These are phyloP conservation scores for Colistium nudipinnis DNA, from an alignment of 2,113 vertebrate species.

Conservation along the genomic window DNA sequence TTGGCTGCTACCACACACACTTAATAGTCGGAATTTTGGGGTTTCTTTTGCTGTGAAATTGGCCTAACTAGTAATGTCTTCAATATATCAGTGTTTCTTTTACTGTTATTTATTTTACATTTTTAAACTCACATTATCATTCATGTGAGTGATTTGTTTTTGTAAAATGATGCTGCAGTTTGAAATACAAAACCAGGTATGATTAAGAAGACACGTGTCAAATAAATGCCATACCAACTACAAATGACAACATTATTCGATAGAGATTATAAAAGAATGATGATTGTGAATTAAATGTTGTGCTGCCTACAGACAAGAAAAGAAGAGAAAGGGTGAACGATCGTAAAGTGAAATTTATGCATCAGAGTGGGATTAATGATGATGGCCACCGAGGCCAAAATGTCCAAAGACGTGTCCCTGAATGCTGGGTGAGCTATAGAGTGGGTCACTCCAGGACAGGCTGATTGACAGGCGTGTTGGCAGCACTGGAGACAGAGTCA, in stretches of 20 bases:
- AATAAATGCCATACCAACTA: too few relatives aligned
- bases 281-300: background rate
- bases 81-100: too few relatives aligned
- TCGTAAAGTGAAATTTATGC: background rate
- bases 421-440: background rate
- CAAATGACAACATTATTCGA: background rate
- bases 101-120: too few relatives aligned
- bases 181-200: background rate
- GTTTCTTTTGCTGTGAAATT: too few relatives aligned
- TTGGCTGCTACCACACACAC: too few relatives aligned
- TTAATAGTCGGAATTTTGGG: too few relatives aligned
- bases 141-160: too few relatives aligned
- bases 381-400: background rate
- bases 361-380: background rate
- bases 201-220: background rate
- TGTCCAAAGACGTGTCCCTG: background rate
- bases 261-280: too few relatives aligned
- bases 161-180: too few relatives aligned
- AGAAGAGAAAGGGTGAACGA: background rate
- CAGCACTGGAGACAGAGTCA: background rate
- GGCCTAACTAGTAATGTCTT: too few relatives aligned
- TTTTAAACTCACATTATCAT: too few relatives aligned
- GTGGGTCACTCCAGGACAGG: background rate
- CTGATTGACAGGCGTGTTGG: constrained; percentile 2
- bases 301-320: background rate